phyloP scores from a whole-genome alignment of 2,888 invertebrate species.

The Dione vanillae region DNA sequence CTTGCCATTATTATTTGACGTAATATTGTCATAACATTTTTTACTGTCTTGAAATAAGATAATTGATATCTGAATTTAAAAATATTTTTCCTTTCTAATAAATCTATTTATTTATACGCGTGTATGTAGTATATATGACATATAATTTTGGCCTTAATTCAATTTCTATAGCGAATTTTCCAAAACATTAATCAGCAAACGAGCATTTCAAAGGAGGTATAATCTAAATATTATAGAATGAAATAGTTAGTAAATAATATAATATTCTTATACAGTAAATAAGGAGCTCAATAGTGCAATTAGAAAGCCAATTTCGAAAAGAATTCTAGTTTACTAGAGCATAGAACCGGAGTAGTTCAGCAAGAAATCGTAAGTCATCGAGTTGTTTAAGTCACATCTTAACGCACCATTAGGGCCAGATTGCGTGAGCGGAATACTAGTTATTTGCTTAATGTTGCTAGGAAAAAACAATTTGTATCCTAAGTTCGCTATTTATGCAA shows the following conservation, averaged over 20 bases:
- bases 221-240: too few relatives aligned
- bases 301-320: not conserved
- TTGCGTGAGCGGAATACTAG: constrained; percentile 74
- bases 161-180: not conserved
- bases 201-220: too few relatives aligned
- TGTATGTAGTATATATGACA: too few relatives aligned
- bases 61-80: too few relatives aligned
- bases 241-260: too few relatives aligned
- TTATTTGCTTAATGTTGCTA: constrained; percentile 77
- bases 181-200: too few relatives aligned
- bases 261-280: too few relatives aligned
- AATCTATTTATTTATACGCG: too few relatives aligned
- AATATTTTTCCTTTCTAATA: too few relatives aligned
- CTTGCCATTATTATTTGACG: constrained; percentile 3
- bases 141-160: too few relatives aligned
- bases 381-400: constrained; percentile 72
- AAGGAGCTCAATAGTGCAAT: not conserved
- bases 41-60: too few relatives aligned
- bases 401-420: constrained; percentile 78
- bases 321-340: constrained; percentile 2
- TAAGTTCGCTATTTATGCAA: constrained; percentile 47
- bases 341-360: constrained; percentile 46
- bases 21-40: not conserved
- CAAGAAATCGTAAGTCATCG: constrained; percentile 72
- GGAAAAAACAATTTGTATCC: constrained; percentile 74